phyloP scores from a whole-genome alignment of 2,797 vertebrate genomes.

The Zalophus californianus region DNA sequence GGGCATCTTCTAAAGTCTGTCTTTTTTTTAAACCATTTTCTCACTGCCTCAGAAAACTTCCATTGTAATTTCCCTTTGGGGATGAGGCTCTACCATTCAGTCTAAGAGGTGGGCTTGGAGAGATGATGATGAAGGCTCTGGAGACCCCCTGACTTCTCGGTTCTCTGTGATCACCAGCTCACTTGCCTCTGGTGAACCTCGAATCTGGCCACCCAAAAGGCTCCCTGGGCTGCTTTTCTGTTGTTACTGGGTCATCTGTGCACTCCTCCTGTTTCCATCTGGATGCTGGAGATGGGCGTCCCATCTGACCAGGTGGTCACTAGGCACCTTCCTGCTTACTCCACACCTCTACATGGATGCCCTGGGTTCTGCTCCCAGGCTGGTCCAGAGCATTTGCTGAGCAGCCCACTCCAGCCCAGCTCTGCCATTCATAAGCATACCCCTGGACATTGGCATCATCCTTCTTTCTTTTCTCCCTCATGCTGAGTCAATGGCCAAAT shows the following conservation, averaged over 20 bases:
- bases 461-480: not conserved
- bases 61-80: not conserved
- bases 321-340: too few species aligned
- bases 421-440: not conserved
- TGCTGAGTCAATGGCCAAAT: not conserved
- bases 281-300: too few species aligned
- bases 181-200: not conserved
- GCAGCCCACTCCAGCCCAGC: not conserved
- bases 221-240: too few species aligned
- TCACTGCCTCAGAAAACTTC: too few species aligned
- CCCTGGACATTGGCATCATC: too few species aligned
- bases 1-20: not conserved
- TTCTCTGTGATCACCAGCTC: not conserved
- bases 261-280: not conserved
- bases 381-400: not conserved
- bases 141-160: not conserved
- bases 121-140: not conserved
- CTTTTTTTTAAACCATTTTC: not conserved
- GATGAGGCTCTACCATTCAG: too few species aligned
- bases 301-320: too few species aligned
- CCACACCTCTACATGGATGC: fast-evolving
- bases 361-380: not conserved
- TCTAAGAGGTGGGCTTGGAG: not conserved
- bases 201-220: not conserved
- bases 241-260: not conserved